A percentile compares a stretch with the other conserved stretches of the same genome.
phyloP scores from a whole-genome alignment of 2,888 invertebrate genomes.

The Aspidiotus rigidus region DNA sequence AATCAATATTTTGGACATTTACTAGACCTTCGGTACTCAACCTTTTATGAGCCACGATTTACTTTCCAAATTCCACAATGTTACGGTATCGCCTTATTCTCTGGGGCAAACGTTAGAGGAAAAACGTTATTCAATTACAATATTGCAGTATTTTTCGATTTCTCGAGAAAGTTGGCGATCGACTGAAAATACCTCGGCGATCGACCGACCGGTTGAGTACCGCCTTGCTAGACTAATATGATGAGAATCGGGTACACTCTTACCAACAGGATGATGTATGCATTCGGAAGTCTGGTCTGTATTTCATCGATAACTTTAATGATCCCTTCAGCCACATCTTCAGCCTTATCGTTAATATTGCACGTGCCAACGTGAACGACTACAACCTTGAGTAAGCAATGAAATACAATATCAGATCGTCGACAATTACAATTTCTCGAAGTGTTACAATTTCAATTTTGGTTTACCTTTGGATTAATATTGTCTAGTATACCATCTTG shows the following conservation, averaged over 20 bases:
- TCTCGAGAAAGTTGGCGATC: too few species aligned
- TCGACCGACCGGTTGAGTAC: too few species aligned
- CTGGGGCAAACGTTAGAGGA: too few species aligned
- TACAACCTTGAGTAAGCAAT: slow-evolving; percentile 55
- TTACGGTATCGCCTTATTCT: too few species aligned
- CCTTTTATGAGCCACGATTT: too few species aligned
- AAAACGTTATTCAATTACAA: too few species aligned
- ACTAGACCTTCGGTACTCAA: too few species aligned
- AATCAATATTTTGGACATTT: too few species aligned
- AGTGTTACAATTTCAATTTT: neutral
- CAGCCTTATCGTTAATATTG: slow-evolving; percentile 67
- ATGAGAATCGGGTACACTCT: slow-evolving; percentile 42
- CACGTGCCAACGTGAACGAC: slow-evolving; percentile 82
- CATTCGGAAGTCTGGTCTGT: slow-evolving; percentile 65
- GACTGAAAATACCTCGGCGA: too few species aligned
- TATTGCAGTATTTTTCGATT: too few species aligned
- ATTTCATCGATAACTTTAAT: slow-evolving; percentile 65
- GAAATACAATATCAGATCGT: slow-evolving; percentile 11
- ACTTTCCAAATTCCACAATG: too few species aligned
- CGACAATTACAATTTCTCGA: neutral
- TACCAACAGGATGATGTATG: slow-evolving; percentile 77
- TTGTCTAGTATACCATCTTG: slow-evolving; percentile 81
- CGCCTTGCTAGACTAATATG: too few species aligned
- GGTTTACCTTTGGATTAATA: slow-evolving; percentile 71
- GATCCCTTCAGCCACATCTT: slow-evolving; percentile 72